Percentiles rank a stretch among this genome's conserved stretches.
phyloP scores from a whole-genome alignment of 2,888 invertebrate species.

The Xestia c-nigrum region DNA sequence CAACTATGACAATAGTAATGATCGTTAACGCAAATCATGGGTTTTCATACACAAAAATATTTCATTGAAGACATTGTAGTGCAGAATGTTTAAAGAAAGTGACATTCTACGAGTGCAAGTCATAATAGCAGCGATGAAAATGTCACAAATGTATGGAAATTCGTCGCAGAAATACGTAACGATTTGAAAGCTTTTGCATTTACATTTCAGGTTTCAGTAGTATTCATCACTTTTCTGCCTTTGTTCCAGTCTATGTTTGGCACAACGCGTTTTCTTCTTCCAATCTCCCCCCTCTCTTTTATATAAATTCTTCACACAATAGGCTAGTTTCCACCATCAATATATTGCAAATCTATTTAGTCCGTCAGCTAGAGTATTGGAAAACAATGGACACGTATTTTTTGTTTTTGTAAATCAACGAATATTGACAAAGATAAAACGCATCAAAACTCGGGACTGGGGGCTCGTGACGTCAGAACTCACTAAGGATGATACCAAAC shows the following conservation, averaged over 20 bases:
- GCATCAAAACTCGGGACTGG: too few species aligned
- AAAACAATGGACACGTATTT: too few species aligned
- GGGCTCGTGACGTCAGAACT: too few species aligned
- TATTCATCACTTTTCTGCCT: not conserved
- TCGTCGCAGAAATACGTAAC: too few species aligned
- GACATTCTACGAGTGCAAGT: not conserved
- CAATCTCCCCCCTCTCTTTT: not conserved
- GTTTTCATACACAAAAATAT: not conserved
- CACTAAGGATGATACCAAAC: too few species aligned
- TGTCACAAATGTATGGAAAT: not conserved
- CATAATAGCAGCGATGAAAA: not conserved
- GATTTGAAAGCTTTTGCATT: not conserved
- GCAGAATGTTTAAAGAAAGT: fast-evolving
- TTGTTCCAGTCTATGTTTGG: not conserved
- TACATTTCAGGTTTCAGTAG: not conserved
- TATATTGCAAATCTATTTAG: too few species aligned
- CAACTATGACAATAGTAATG: not conserved
- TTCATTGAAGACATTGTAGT: not conserved
- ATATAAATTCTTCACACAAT: not conserved
- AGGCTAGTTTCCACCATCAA: too few species aligned
- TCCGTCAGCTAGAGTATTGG: too few species aligned
- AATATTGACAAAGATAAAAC: too few species aligned
- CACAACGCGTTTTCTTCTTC: not conserved
- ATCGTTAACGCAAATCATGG: not conserved
- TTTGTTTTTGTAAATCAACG: too few species aligned